Evolutionary conservation across 2,888 invertebrate genomes (phyloP), one percentile per base, ranked within the genome.

Genomic region (Pammene fasciana): DNA sequence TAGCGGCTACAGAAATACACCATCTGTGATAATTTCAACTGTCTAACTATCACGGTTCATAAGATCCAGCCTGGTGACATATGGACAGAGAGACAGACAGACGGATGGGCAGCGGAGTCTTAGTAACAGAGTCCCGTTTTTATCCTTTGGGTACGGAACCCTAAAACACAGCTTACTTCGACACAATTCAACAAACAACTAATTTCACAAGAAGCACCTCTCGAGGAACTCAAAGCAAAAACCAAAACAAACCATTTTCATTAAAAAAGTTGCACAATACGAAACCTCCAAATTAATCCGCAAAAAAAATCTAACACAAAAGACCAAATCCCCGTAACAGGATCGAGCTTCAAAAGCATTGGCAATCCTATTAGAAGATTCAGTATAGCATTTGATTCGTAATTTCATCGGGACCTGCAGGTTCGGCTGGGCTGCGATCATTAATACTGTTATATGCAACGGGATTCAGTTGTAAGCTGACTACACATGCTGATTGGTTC

Each of bases 241-340:
- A 0, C 11, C 56, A 16, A 60, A 36, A 48, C 18, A 52, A 41
- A 41, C 50, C 41, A 52, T 62, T 50, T 41, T 11, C 26, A 50
- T 52, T 48, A 62, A 6, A 61, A 61, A 52, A 59, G 14, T 34
- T 34, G 43, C 56, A 62, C 61, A 62, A 61, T 41, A 38, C 7
- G 50, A 34, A 46, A 56, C 38, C 61, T 18, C 18, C 36, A 56
- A 68, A 68, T 68, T 64, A 64, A 57, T 57, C 50, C 62, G 18
- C 50, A 64, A 57, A 56, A 52, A 65, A 68, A 52, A 54, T 52
- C 34, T 52, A 43, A 57, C 68, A 68, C 64, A 68, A 68, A 65
- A 68, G 57, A 45, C 18, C 38, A 52, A 68, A 68, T 65, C 57
- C 64, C 46, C 43, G 57, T 68, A 68, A 68, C 59, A 68, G 68